Percentiles rank a stretch among this genome's conserved stretches.
These are phyloP conservation scores for Nettapus auritus DNA, from an alignment of 2,113 vertebrate species.

Conservation along the genomic window DNA sequence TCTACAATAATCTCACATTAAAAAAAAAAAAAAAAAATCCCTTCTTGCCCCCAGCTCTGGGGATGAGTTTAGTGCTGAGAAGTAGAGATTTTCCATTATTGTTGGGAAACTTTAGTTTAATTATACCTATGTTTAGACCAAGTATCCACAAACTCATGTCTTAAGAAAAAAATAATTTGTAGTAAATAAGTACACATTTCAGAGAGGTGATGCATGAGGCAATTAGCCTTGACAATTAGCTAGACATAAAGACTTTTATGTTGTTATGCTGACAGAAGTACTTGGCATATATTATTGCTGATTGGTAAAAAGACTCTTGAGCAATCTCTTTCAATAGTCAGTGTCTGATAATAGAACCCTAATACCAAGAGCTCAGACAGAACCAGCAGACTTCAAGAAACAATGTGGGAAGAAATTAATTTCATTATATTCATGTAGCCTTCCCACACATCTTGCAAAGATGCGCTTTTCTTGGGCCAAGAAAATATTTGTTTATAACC, in stretches of 20 bases:
- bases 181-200: neutral
- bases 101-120: neutral
- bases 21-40: neutral
- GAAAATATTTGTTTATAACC: neutral
- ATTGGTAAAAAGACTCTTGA: neutral
- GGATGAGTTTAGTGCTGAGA: neutral
- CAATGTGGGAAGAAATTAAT: neutral
- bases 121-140: neutral
- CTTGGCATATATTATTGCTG: neutral
- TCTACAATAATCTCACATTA: neutral
- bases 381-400: neutral
- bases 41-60: neutral
- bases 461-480: neutral
- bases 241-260: neutral
- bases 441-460: neutral
- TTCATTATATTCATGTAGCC: neutral
- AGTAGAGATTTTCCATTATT: neutral
- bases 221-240: neutral
- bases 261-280: neutral
- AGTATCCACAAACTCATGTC: neutral
- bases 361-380: neutral
- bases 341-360: neutral
- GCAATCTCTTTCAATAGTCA: neutral
- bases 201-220: neutral
- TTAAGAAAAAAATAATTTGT: neutral